Evolutionary conservation across 1,140 invertebrate species (phyloP).

Genomic region (Pararge aegeria): DNA sequence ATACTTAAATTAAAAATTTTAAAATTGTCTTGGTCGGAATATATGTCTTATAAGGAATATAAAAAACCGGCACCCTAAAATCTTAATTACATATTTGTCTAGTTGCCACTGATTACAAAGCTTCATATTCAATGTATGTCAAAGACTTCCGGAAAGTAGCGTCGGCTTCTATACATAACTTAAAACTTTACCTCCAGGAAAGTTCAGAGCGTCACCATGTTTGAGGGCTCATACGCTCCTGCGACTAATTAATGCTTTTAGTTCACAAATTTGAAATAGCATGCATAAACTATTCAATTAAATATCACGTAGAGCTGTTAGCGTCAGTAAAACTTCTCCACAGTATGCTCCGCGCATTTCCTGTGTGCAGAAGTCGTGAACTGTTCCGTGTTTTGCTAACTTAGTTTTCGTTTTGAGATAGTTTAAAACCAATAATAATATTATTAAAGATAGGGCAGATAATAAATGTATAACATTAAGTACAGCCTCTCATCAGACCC

Average conservation of each 20-base stretch:
- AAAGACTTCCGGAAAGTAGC: no score
- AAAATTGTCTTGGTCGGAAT: no score
- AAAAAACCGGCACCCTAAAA: no score
- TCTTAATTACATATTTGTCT: no score
- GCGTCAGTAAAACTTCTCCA: not conserved
- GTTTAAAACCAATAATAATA: not conserved
- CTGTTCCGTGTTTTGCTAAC: not conserved
- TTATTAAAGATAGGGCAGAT: no score
- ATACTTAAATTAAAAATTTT: no score
- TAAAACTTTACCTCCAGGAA: not conserved
- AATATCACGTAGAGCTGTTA: not conserved
- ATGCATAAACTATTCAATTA: constrained; percentile 3
- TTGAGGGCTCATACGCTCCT: not conserved
- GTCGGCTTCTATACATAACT: no score
- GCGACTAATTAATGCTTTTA: not conserved
- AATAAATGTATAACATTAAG: no score
- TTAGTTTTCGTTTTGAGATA: not conserved
- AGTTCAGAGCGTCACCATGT: not conserved
- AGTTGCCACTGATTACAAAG: no score
- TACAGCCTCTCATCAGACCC: no score
- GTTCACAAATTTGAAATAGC: not conserved
- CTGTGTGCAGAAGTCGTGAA: not conserved
- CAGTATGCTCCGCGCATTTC: not conserved
- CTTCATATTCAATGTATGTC: no score
- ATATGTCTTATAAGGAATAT: no score